Conservation (phyloP, 2,797 vertebrate species). For the Microchirus variegatus region DNA sequence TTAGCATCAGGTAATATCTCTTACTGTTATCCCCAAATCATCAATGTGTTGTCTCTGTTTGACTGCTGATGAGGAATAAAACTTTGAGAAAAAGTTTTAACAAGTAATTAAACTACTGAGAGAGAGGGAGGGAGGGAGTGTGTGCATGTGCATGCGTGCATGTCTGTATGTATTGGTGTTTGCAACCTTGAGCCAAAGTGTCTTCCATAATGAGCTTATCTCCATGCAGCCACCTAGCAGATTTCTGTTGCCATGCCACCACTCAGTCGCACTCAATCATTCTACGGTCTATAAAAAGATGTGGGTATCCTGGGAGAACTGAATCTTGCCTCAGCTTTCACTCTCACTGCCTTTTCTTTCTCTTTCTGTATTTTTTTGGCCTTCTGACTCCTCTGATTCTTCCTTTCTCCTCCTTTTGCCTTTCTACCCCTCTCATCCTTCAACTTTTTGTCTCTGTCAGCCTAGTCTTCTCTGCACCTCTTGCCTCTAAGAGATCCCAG, state of each 20-base stretch:
- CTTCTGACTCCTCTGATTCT: constrained; percentile 20
- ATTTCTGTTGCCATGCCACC: constrained; percentile 76
- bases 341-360: constrained; percentile 35
- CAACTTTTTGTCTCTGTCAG: not conserved
- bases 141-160: constrained; percentile 4
- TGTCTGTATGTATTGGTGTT: constrained; percentile 7
- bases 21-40: constrained; percentile 19
- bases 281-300: constrained; percentile 79
- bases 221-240: constrained; percentile 62
- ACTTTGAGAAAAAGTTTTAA: constrained; percentile 24
- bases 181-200: constrained; percentile 42
- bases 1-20: constrained; percentile 21
- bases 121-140: not conserved
- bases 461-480: not conserved
- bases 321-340: constrained; percentile 67
- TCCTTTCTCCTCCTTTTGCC: constrained; percentile 9
- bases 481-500: constrained; percentile 42
- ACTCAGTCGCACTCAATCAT: constrained; percentile 73
- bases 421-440: not conserved
- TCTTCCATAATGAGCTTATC: constrained; percentile 53
- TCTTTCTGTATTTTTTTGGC: constrained; percentile 28
- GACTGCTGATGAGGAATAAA: not conserved
- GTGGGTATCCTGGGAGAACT: constrained; percentile 80
- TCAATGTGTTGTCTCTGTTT: constrained; percentile 6
- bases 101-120: constrained; percentile 29